Base-by-base conservation (phyloP, 1,140 invertebrate species). In the Macrobrachium nipponense region DNA sequence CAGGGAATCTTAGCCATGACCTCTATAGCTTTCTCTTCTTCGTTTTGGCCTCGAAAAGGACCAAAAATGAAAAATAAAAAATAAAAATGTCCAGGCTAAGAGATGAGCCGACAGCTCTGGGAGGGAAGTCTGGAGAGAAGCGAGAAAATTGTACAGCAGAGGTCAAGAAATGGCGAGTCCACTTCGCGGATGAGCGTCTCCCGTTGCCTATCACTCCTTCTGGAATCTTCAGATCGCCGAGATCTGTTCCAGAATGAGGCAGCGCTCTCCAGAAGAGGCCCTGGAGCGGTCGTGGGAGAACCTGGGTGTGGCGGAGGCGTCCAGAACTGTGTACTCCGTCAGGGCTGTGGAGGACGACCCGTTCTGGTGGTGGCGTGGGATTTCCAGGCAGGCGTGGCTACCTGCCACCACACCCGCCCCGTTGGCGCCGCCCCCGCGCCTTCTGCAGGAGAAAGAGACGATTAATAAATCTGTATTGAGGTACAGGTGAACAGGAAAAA, bases 231-330 rank as follows among this genome's bases (percentile, higher is more conserved):
- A 86, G 4, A 86, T 86, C 12, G 87, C 84, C 10, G 87, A 88
- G 58, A 89, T 89, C 12, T 88, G 87, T 27, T 88, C 87, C 43
- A 88, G 73, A 62, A 88, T 88, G 82, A 88, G 87, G 72, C 87
- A 88, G 11, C 87, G 82, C 64, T 88, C 87, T 20, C 87, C 87
- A 15, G 87, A 88, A 1, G 87, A 88, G 5, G 87, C 87, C 51
- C 87, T 77, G 27, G 87, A 86, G 6, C 87, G 78, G 60, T 88
- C 87, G 20, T 81, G 78, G 12, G 81, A 86, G 72, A 81, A 78
- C 66, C 62, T 73, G 2, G 84, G 82, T 68, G 86, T 89, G n/a
- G 88, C 77, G 10, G 79, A 62, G 23, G 86, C 70, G 62, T 89
- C 88, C 5, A 89, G 72, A 23, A 87, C 88, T n/a, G 86, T 89